These are phyloP conservation scores for Corynorhinus townsendii DNA, from an alignment of 2,113 vertebrate species.

Conservation along the genomic window DNA sequence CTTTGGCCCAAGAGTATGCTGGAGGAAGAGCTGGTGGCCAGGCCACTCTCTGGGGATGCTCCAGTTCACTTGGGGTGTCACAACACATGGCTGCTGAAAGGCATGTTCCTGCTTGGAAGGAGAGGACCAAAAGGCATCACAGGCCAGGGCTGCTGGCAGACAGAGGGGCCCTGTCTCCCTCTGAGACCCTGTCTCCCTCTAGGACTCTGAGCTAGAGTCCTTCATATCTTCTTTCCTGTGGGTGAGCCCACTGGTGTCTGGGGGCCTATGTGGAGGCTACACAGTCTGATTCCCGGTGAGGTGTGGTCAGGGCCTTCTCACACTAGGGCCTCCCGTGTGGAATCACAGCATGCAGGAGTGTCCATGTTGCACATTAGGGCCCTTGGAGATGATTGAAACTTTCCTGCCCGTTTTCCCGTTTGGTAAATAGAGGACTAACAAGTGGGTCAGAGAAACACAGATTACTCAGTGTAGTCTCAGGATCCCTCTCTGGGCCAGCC, in stretches of 20 bases:
- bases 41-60: not conserved
- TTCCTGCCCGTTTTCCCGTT: not conserved
- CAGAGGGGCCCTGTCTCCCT: not conserved
- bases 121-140: not conserved
- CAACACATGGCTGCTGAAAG: not conserved
- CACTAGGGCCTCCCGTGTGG: not conserved
- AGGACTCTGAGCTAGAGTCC: not conserved
- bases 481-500: not conserved
- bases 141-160: not conserved
- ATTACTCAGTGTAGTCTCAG: not conserved
- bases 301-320: not conserved
- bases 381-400: not conserved
- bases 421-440: not conserved
- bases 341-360: not conserved
- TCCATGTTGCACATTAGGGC: accelerated
- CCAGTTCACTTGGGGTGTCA: not conserved
- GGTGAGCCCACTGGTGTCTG: not conserved
- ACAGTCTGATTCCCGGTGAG: not conserved
- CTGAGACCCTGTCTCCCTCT: not conserved
- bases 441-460: not conserved
- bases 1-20: not conserved
- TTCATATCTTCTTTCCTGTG: not conserved
- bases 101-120: not conserved
- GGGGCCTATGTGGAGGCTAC: not conserved
- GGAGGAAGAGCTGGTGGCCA: not conserved